These are phyloP conservation scores for Schizaphis graminum DNA, from an alignment of 2,888 invertebrate species.

Conservation along the genomic window DNA sequence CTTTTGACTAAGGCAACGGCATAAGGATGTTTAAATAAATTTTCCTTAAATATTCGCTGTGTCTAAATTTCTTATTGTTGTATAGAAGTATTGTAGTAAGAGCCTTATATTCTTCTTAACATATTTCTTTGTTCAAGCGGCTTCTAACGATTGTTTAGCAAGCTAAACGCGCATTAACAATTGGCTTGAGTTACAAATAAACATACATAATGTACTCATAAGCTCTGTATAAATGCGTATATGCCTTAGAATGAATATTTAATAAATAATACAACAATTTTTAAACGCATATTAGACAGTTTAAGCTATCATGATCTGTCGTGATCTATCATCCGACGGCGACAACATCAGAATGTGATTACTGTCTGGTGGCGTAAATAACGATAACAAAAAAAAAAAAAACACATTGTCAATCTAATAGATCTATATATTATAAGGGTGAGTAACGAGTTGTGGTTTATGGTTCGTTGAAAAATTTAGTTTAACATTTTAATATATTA, in stretches of 20 bases:
- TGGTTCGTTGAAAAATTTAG: not conserved
- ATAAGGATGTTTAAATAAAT: no score
- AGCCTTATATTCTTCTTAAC: no score
- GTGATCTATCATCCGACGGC: no score
- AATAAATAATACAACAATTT: not conserved
- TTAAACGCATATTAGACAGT: no score
- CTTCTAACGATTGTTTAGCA: not conserved
- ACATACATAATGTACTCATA: not conserved
- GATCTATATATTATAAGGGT: not conserved
- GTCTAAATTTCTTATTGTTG: no score
- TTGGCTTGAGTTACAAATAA: not conserved
- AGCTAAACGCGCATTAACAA: not conserved
- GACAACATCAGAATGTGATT: no score
- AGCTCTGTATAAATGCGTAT: not conserved
- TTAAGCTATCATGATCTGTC: no score
- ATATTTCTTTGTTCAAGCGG: not conserved
- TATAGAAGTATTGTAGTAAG: no score
- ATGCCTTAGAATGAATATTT: not conserved
- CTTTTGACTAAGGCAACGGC: no score
- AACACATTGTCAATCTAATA: not conserved
- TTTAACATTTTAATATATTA: not conserved
- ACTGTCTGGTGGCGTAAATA: no score
- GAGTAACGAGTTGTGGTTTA: not conserved
- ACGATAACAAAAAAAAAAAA: no score
- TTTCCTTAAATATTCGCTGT: no score